Evolutionary conservation across 2,888 invertebrate species (phyloP).

Genomic region (Perithous albicinctus): DNA sequence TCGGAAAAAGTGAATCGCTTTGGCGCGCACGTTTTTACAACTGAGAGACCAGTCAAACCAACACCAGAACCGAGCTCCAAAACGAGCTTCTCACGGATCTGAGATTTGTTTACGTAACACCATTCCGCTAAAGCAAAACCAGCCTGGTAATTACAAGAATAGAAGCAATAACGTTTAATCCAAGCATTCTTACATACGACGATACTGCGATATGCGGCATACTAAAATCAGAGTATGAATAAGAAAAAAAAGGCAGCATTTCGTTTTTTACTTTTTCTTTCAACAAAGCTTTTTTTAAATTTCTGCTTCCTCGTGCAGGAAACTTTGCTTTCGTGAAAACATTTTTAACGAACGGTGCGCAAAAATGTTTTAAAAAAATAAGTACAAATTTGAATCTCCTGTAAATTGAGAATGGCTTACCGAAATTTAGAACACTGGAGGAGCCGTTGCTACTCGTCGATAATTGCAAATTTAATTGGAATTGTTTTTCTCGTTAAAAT

Average conservation of each 20-base stretch:
- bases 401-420: too few species aligned
- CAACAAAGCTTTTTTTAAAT: too few species aligned
- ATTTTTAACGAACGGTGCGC: too few species aligned
- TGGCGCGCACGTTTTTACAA: slow-evolving; percentile 86
- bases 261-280: slow-evolving; percentile 20
- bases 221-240: neutral
- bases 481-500: too few species aligned
- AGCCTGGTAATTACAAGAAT: slow-evolving; percentile 86
- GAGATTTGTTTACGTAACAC: slow-evolving; percentile 86
- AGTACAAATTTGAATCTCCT: too few species aligned
- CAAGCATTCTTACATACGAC: neutral
- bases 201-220: too few species aligned
- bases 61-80: slow-evolving; percentile 92
- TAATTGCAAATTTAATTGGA: too few species aligned
- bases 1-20: slow-evolving; percentile 88
- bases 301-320: too few species aligned
- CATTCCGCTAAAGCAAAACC: slow-evolving; percentile 90
- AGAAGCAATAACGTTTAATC: slow-evolving; percentile 25
- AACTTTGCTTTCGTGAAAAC: too few species aligned
- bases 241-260: slow-evolving; percentile 11
- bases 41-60: slow-evolving; percentile 90
- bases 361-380: too few species aligned
- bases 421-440: too few species aligned
- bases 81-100: slow-evolving; percentile 86
- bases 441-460: too few species aligned